phyloP scores from a whole-genome alignment of 2,113 vertebrate genomes.

The Alethe diademata region DNA sequence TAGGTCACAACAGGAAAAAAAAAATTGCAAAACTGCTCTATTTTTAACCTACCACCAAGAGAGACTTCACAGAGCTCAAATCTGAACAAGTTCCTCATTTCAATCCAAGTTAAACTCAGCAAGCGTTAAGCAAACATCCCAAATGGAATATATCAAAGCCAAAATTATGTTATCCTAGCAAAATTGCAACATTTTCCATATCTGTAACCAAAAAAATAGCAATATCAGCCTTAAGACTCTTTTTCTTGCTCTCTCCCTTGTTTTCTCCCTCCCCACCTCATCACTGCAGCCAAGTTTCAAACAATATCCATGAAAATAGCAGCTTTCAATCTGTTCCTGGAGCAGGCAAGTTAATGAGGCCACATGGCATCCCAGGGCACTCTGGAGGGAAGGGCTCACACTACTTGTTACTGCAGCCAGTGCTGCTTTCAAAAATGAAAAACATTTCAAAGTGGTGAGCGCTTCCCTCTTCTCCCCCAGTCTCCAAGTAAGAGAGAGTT shows the following conservation, averaged over 20 bases:
- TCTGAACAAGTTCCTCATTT: conserved; percentile 15
- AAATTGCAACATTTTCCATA: neutral
- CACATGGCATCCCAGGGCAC: neutral
- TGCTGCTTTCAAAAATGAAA: neutral
- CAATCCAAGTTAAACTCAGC: conserved; percentile 38
- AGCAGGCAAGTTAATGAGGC: conserved; percentile 15
- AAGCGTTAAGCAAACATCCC: conserved; percentile 15
- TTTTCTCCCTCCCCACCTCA: neutral
- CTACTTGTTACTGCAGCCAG: neutral
- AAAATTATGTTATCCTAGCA: conserved; percentile 13
- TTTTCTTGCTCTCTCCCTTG: neutral
- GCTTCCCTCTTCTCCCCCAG: neutral
- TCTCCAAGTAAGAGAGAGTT: neutral
- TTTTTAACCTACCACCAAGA: conserved; percentile 35
- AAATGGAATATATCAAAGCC: conserved; percentile 13
- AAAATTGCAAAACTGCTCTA: neutral
- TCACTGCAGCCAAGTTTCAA: conserved; percentile 17
- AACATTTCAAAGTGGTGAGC: neutral
- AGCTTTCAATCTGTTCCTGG: conserved; percentile 25
- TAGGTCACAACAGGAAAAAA: neutral
- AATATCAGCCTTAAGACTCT: neutral
- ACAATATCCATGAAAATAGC: conserved; percentile 6
- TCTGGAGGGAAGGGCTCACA: neutral
- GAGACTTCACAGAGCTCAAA: neutral
- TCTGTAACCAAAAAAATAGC: neutral